These are phyloP conservation scores for Bubo blakistoni DNA, from an alignment of 2,113 vertebrate genomes.

Conservation along the genomic window DNA sequence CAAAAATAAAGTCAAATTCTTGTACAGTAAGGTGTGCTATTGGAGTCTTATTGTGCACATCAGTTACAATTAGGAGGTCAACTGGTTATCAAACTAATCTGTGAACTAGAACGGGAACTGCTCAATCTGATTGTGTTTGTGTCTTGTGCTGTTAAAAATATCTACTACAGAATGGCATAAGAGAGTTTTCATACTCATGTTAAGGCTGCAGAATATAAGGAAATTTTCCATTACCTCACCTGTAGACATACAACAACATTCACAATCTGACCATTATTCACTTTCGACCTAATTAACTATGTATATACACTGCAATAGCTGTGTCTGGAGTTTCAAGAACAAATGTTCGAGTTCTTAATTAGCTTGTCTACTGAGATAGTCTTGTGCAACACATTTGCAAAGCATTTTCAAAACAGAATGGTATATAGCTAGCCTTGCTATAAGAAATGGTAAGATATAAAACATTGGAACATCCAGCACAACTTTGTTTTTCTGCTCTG, in stretches of 20 bases:
- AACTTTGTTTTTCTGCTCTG: not conserved
- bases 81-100: not conserved
- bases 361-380: not conserved
- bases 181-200: not conserved
- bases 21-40: not conserved
- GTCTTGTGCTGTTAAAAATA: not conserved
- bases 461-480: not conserved
- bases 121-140: not conserved
- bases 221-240: not conserved
- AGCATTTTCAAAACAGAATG: not conserved
- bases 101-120: not conserved
- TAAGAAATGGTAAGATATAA: not conserved
- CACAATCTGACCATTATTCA: not conserved
- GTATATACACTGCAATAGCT: not conserved
- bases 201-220: not conserved
- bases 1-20: not conserved
- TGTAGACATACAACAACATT: accelerated
- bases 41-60: not conserved
- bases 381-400: not conserved
- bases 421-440: not conserved
- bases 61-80: not conserved
- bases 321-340: not conserved
- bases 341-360: not conserved
- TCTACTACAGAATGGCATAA: not conserved
- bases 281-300: not conserved